Base-by-base conservation (phyloP, 2,888 invertebrate genomes). In the Synanthedon andrenaeformis region DNA sequence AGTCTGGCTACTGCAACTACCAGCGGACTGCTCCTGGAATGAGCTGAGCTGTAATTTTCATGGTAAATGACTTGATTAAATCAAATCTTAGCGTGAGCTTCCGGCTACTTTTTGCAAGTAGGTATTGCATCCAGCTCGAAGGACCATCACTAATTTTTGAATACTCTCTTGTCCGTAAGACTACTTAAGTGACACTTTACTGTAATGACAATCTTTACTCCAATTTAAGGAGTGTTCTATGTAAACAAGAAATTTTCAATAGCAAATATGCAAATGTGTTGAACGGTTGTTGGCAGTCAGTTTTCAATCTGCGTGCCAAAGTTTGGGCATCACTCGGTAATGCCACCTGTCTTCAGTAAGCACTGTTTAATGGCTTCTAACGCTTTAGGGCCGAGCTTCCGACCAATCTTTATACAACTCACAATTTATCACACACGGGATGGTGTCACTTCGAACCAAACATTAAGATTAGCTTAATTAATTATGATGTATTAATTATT, bases 311-410 rank as follows among this genome's bases (percentile, higher is more conserved):
- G 35, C 14, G 45, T 45, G 14, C 49, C 52, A 54, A 64, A 70
- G 62, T 68, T 67, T 57, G 62, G 54, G 53, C 54, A 48, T 53
- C 54, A 52, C 53, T 57, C 54, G 59, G 69, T 72, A 73, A 75
- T 72, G 65, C 67, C 70, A 76, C 77, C 76, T 79, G 79, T 72
- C 73, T 67, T 66, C 67, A 57, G 58, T 74, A 73, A 80, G 64
- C 67, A 65, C 66, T 74, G 69, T 80, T 79, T 78, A 72, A 79
- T 78, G 66, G 61, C 61, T 60, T 59, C 60, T 59, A 61, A 58
- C 62, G 61, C 64, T 63, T 60, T 64, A 57, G 56, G 58, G 57
- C 60, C 60, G 61, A 64, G 72, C 72, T 72, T 69, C 60, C 66
- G 60, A 67, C 63, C 66, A 63, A 70, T 72, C 63, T 63, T 55